Base-by-base conservation (phyloP, 2,113 vertebrate species). In the Pachypanchax playfairii region DNA sequence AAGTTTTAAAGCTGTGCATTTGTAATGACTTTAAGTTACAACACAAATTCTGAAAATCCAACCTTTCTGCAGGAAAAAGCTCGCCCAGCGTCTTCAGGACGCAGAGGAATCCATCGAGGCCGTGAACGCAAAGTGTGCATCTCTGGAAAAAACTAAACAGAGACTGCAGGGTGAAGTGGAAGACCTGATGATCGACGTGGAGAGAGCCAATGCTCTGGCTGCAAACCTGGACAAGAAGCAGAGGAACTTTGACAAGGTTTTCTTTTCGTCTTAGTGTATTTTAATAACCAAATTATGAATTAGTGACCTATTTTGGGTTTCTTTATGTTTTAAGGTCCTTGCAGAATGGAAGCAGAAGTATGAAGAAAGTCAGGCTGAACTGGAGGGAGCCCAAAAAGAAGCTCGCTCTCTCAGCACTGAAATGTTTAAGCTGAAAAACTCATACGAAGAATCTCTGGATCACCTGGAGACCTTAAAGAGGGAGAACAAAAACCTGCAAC, bases 401-500 rank as follows among this genome's bases (percentile, higher is more conserved):
- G 87, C 93, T 69, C 90, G 92, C 18, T 93, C 92, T 31, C 87
- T 93, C 13, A 94, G 93, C 44, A 93, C 93, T 14, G 92, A 94
- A 61, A 82, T 93, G 70, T 94, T 94, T 58, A 94, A 94, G 73
- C 75, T 95, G 90, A 96, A 94, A 66, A 95, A 92, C 3, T 91
- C 93, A 25, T 95, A 93, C 4, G 93, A 95, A 75, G 94, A 96
- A 80, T 65, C 90, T 70, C 75, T 95, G 53, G 93, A 95, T 55
- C 93, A 95, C 0, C 86, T 97, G 4, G 93, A 95, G 80, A 94
- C 93, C 1, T 46, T 93, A 58, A 95, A 93, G 84, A 82, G 94
- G 87, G 89, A 98, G 73, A 92, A 91, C 83, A 92, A 92, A 26
- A 92, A 90, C 22, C 83, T 92, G 26, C 91, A 92, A 68, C 89